These are phyloP conservation scores for Charanyca ferruginea DNA, from an alignment of 2,888 invertebrate species.

Conservation along the genomic window DNA sequence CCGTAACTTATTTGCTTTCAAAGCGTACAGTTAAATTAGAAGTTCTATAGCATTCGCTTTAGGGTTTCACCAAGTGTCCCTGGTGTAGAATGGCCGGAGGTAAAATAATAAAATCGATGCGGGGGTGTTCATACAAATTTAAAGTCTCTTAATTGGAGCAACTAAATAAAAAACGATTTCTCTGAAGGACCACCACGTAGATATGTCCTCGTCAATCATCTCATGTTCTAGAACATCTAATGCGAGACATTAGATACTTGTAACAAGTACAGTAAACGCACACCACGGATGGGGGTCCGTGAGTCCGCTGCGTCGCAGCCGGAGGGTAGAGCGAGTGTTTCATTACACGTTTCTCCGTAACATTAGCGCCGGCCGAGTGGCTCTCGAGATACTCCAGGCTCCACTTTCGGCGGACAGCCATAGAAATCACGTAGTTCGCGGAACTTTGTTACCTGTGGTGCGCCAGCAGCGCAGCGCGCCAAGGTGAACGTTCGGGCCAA, in stretches of 20 bases:
- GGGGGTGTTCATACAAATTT: conserved; percentile 73
- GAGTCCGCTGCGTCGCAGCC: conserved; percentile 43
- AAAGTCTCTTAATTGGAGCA: conserved; percentile 75
- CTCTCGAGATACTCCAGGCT: conserved; percentile 78
- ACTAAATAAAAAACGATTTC: conserved; percentile 68
- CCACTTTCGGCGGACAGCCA: conserved; percentile 88
- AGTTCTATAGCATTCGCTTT: conserved; percentile 43
- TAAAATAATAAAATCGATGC: conserved; percentile 76
- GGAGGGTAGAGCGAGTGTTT: conserved; percentile 77
- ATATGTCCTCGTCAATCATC: conserved; percentile 62
- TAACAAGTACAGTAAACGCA: conserved; percentile 72
- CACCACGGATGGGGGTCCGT: conserved; percentile 67
- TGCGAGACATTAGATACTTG: conserved; percentile 74
- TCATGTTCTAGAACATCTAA: conserved; percentile 62
- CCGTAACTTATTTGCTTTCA: conserved; percentile 30
- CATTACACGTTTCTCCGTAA: conserved; percentile 84
- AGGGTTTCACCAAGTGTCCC: conserved; percentile 57
- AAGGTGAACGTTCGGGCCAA: conserved; percentile 91
- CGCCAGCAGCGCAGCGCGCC: conserved; percentile 87
- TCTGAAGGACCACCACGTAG: conserved; percentile 82
- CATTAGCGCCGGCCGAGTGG: conserved; percentile 79
- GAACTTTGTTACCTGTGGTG: conserved; percentile 91
- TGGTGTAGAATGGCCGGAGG: conserved; percentile 61
- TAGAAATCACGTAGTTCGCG: conserved; percentile 91
- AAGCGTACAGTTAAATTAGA: conserved; percentile 46